Conservation (phyloP, 2,113 vertebrate species). For the Capreolus pygargus region DNA sequence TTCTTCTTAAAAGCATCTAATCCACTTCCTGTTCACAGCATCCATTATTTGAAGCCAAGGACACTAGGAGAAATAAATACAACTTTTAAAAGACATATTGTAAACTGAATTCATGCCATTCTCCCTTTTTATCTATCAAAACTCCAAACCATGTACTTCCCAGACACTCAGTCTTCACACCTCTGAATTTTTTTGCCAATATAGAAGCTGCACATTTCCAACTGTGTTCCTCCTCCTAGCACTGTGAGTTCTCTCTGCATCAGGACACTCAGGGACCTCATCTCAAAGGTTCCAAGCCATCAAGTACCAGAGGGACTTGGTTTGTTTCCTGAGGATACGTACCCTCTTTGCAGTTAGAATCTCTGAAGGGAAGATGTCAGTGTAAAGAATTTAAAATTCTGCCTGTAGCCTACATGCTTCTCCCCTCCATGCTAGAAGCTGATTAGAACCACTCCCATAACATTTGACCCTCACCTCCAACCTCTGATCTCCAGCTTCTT, state of each 20-base stretch:
- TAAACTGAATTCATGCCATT: background rate
- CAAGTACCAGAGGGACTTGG: background rate
- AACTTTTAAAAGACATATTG: conserved; percentile 43
- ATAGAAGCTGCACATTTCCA: background rate
- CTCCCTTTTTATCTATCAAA: conserved; percentile 25
- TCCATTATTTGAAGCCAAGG: background rate
- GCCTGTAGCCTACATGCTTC: background rate
- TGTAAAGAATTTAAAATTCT: background rate
- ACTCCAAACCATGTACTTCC: background rate
- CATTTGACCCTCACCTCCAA: background rate
- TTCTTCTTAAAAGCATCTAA: conserved; percentile 28
- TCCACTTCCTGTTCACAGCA: background rate
- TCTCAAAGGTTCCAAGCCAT: background rate
- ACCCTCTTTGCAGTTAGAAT: background rate
- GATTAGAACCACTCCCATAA: background rate
- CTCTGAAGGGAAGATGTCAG: background rate
- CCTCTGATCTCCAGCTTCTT: background rate
- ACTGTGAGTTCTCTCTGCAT: background rate
- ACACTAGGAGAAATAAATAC: conserved; percentile 31
- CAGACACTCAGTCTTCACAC: background rate
- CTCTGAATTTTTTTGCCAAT: background rate
- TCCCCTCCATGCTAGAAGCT: background rate
- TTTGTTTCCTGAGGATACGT: background rate
- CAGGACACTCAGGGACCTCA: background rate
- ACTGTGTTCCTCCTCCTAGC: background rate